Conservation (phyloP, 2,113 vertebrate species). For the Oriolus oriolus region DNA sequence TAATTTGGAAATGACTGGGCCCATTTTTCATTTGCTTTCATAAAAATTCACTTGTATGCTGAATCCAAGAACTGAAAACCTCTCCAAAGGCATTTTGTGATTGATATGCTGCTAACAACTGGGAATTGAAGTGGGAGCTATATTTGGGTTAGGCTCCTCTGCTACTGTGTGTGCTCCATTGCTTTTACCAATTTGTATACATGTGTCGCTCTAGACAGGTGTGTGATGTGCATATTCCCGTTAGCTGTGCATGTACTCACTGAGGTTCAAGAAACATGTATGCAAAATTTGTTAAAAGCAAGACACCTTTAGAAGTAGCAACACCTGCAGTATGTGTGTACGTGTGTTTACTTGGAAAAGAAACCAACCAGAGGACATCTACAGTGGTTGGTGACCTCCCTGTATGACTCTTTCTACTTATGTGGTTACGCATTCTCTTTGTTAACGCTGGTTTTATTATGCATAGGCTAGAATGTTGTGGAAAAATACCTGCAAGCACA, state of each 20-base stretch:
- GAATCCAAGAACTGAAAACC: neutral
- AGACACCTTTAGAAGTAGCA: neutral
- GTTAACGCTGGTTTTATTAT: slow-evolving; percentile 39
- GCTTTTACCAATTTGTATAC: slow-evolving; percentile 24
- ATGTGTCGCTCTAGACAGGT: neutral
- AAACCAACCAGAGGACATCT: neutral
- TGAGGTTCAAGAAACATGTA: neutral
- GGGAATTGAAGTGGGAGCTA: neutral
- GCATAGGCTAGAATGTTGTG: slow-evolving; percentile 39
- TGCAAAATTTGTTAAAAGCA: slow-evolving; percentile 31
- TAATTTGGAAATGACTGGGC: neutral
- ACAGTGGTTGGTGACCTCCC: neutral
- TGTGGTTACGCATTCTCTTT: neutral
- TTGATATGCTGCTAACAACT: slow-evolving; percentile 20
- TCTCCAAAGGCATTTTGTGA: neutral
- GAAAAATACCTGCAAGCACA: slow-evolving; percentile 61
- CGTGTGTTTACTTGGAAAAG: neutral
- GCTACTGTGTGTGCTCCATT: neutral
- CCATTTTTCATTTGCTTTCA: neutral
- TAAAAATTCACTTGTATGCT: neutral
- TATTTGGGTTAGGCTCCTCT: neutral
- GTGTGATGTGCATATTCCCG: neutral
- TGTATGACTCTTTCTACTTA: slow-evolving; percentile 42
- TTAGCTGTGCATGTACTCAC: neutral
- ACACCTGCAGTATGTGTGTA: neutral